These are phyloP conservation scores for Philereme transversata DNA, from an alignment of 2,888 invertebrate species.

Conservation along the genomic window DNA sequence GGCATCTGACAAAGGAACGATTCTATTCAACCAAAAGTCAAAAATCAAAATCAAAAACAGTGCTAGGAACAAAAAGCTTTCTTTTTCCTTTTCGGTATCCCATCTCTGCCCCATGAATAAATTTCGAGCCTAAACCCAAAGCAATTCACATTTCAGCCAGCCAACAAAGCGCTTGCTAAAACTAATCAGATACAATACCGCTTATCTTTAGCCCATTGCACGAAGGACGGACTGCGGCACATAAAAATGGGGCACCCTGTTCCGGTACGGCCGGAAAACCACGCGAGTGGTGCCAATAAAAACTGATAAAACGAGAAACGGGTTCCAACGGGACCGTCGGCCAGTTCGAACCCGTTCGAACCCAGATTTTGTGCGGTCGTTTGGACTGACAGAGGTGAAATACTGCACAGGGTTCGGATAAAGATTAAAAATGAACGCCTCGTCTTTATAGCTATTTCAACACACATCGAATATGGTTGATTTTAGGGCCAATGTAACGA, in stretches of 20 bases:
- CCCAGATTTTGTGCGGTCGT: background rate
- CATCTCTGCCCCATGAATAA: slow-evolving; percentile 32
- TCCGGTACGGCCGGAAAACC: slow-evolving; percentile 24
- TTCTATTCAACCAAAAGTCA: no score
- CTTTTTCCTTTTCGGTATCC: background rate
- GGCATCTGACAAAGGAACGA: no score
- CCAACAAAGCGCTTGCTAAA: slow-evolving; percentile 25
- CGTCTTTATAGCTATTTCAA: no score
- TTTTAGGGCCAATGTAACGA: no score
- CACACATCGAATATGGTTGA: no score
- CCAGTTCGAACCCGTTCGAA: background rate
- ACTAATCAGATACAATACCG: slow-evolving; percentile 27
- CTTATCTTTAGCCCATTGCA: slow-evolving; percentile 27
- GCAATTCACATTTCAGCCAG: slow-evolving; percentile 20
- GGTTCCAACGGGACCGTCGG: slow-evolving; percentile 4
- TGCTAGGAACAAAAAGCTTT: no score
- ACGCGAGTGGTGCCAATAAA: slow-evolving; percentile 25
- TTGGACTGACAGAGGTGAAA: background rate
- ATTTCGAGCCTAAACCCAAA: slow-evolving; percentile 16
- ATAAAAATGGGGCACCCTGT: slow-evolving; percentile 19
- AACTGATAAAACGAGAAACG: slow-evolving; percentile 28
- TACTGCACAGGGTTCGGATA: no score
- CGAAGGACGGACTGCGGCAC: slow-evolving; percentile 17
- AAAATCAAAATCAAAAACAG: no score
- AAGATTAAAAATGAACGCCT: no score